Percentiles rank a stretch among this genome's conserved stretches.
phyloP scores from a whole-genome alignment of 2,113 vertebrate species.

The Corythaeola cristata region DNA sequence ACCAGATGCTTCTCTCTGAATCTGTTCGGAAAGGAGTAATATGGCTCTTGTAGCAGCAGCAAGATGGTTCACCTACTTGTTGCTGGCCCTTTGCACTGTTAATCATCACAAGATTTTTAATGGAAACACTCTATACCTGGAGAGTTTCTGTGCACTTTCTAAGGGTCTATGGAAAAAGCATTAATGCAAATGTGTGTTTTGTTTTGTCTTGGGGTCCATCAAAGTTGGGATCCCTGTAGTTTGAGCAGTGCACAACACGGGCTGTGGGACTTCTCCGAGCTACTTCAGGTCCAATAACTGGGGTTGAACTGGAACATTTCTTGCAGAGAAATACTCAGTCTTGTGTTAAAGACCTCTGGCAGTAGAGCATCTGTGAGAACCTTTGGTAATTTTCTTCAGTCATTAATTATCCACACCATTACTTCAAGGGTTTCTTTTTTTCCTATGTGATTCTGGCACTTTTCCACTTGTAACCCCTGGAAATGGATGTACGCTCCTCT shows the following conservation, averaged over 20 bases:
- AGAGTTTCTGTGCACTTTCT: not conserved
- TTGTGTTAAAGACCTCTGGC: not conserved
- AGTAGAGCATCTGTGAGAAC: not conserved
- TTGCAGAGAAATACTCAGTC: not conserved
- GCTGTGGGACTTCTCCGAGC: not conserved
- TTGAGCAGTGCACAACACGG: accelerated
- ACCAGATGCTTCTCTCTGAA: not conserved
- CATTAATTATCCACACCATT: slow-evolving; percentile 2
- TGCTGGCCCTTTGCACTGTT: not conserved
- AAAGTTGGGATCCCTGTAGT: not conserved
- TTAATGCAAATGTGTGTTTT: accelerated
- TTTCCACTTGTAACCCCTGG: not conserved
- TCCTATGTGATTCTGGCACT: not conserved
- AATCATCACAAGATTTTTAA: accelerated
- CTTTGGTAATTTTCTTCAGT: not conserved
- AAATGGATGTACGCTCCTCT: not conserved
- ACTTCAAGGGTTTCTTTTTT: not conserved
- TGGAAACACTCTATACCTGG: not conserved
- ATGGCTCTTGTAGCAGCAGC: accelerated
- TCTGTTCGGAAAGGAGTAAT: not conserved
- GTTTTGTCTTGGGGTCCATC: not conserved
- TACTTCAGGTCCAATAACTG: not conserved
- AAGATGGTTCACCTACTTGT: not conserved
- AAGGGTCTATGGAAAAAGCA: accelerated
- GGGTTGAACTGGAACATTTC: not conserved